Evolutionary conservation across 2,797 vertebrate species (phyloP).

Genomic region (Siniperca scherzeri): DNA sequence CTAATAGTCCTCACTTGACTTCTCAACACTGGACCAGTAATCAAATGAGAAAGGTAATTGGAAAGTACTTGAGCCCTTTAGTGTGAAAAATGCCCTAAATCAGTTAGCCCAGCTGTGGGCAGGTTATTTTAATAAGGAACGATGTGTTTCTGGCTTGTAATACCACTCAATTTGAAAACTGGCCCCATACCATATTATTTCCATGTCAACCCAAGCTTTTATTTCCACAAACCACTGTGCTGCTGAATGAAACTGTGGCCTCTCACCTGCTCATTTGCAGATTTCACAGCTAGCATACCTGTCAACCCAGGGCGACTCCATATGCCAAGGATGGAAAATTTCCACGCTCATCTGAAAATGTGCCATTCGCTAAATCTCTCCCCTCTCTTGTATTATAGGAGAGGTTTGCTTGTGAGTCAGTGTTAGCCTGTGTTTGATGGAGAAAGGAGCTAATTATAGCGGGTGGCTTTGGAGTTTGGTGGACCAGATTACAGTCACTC

Average conservation of each 20-base stretch:
- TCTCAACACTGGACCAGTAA: slow-evolving; percentile 19
- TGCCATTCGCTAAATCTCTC: slow-evolving; percentile 40
- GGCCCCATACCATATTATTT: slow-evolving; percentile 36
- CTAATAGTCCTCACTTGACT: slow-evolving; percentile 23
- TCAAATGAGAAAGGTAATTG: slow-evolving; percentile 50
- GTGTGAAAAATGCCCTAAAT: slow-evolving; percentile 45
- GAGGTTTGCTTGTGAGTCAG: slow-evolving; percentile 74
- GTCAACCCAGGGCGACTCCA: slow-evolving; percentile 50
- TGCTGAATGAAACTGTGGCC: slow-evolving; percentile 39
- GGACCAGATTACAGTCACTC: slow-evolving; percentile 85
- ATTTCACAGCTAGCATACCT: slow-evolving; percentile 59
- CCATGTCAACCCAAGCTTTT: slow-evolving; percentile 41
- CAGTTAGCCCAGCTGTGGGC: slow-evolving; percentile 28
- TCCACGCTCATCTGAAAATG: slow-evolving; percentile 54
- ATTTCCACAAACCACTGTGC: slow-evolving; percentile 31
- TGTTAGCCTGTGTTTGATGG: slow-evolving; percentile 82
- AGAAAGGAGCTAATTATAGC: slow-evolving; percentile 86
- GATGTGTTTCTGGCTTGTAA: slow-evolving; percentile 40
- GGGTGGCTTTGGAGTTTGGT: slow-evolving; percentile 83
- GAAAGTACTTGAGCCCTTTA: slow-evolving; percentile 38
- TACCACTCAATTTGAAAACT: slow-evolving; percentile 41
- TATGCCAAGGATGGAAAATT: slow-evolving; percentile 39
- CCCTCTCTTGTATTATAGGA: slow-evolving; percentile 60
- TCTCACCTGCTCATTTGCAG: slow-evolving; percentile 57
- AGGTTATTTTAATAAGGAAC: slow-evolving; percentile 48